Percentiles rank a stretch among this genome's conserved stretches.
Evolutionary conservation across 2,797 vertebrate genomes (phyloP).

Genomic region (Aldrovandia affinis): DNA sequence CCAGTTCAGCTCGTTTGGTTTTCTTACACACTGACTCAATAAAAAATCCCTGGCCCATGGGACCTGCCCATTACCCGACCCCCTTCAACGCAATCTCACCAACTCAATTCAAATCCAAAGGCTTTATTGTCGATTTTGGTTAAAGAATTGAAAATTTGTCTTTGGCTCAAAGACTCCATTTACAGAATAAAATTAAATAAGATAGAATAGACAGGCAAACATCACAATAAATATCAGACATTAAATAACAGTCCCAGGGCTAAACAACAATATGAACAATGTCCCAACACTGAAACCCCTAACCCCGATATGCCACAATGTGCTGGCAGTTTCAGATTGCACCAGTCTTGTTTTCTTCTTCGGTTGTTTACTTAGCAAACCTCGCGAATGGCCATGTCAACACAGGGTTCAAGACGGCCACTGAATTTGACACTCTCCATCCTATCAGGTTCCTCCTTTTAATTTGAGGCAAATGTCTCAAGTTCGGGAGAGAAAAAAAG

Average conservation of each 20-base stretch:
- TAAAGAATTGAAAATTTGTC: too few species aligned
- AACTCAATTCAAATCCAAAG: too few species aligned
- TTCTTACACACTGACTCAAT: neutral
- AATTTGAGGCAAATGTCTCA: neutral
- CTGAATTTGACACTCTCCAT: neutral
- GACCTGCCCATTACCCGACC: neutral
- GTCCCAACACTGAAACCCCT: neutral
- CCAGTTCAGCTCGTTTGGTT: neutral
- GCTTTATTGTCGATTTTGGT: too few species aligned
- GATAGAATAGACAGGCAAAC: too few species aligned
- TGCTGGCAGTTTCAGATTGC: neutral
- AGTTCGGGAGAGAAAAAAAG: neutral
- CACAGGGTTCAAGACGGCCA: neutral
- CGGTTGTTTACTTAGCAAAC: neutral
- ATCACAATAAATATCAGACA: too few species aligned
- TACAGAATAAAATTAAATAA: too few species aligned
- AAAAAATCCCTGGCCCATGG: neutral
- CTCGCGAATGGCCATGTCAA: neutral
- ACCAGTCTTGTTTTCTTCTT: neutral
- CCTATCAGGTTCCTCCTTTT: neutral
- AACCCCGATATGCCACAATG: neutral
- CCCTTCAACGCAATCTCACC: neutral
- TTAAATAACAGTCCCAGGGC: neutral
- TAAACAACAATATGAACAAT: neutral
- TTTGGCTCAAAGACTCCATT: too few species aligned